Conservation (phyloP, 2,888 invertebrate genomes). For the Neria commutata region DNA sequence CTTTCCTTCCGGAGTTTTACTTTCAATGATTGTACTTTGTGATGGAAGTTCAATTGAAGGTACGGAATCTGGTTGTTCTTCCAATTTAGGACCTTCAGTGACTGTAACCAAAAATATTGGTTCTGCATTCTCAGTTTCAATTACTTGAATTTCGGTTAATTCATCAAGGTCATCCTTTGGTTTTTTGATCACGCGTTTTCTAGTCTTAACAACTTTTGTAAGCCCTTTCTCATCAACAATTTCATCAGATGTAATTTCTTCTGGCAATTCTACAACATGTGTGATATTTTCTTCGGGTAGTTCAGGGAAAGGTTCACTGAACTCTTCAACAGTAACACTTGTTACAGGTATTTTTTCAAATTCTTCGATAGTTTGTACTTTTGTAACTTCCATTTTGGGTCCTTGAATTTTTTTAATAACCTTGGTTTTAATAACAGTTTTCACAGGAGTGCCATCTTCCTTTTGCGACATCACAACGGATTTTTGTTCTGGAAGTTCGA, state of each 20-base stretch:
- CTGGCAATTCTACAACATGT: constrained; percentile 52
- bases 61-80: constrained; percentile 15
- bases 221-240: constrained; percentile 45
- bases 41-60: constrained; percentile 54
- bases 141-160: constrained; percentile 62
- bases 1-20: constrained; percentile 52
- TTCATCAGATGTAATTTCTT: constrained; percentile 47
- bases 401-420: constrained; percentile 63
- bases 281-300: constrained; percentile 42
- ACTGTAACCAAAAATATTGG: constrained; percentile 52
- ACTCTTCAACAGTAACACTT: constrained; percentile 50
- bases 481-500: constrained; percentile 57
- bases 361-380: constrained; percentile 60
- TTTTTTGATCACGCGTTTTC: constrained; percentile 61
- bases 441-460: constrained; percentile 56
- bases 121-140: constrained; percentile 60
- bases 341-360: constrained; percentile 61
- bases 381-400: constrained; percentile 59
- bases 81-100: constrained; percentile 42
- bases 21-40: constrained; percentile 52
- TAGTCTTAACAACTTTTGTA: constrained; percentile 54
- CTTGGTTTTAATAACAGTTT: constrained; percentile 61
- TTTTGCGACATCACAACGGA: constrained; percentile 58
- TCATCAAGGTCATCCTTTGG: constrained; percentile 60
- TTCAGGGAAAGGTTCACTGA: constrained; percentile 50